Evolutionary conservation across 1,140 invertebrate species (phyloP).

Genomic region (Globodera rostochiensis): DNA sequence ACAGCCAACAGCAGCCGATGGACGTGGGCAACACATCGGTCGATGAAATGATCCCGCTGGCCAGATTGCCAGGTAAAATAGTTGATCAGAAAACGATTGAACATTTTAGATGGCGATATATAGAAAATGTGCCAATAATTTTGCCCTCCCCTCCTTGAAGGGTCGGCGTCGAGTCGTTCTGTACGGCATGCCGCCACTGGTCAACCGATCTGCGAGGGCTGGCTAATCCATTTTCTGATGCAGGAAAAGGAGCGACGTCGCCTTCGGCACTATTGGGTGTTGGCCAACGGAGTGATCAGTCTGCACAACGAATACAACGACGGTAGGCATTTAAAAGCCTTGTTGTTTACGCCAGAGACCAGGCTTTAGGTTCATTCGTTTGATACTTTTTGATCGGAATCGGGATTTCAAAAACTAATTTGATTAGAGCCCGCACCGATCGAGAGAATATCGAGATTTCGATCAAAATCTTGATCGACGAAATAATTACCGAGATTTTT

Average conservation of each 20-base stretch:
- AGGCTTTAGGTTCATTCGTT: too few relatives aligned
- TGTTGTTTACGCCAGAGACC: not conserved
- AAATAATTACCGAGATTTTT: too few relatives aligned
- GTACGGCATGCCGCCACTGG: conserved; percentile 32
- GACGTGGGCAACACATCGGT: conserved; percentile 5
- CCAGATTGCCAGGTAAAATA: conserved; percentile 44
- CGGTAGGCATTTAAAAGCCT: conserved; percentile 27
- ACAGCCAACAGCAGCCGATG: conserved; percentile 19
- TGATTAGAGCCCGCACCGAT: not conserved
- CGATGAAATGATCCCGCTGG: conserved; percentile 55
- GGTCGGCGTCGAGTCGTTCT: conserved; percentile 55
- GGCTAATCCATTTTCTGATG: conserved; percentile 63
- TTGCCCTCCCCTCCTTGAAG: conserved; percentile 23
- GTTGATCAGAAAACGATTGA: too few relatives aligned
- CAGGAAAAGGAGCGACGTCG: conserved; percentile 44
- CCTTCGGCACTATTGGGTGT: conserved; percentile 62
- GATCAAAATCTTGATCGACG: not conserved
- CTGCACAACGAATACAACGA: conserved; percentile 65
- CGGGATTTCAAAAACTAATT: not conserved
- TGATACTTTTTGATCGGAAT: too few relatives aligned
- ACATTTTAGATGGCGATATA: too few relatives aligned
- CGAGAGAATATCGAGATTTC: not conserved
- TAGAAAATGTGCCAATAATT: not conserved
- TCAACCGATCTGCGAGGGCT: conserved; percentile 58
- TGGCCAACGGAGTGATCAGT: conserved; percentile 56